These are phyloP conservation scores for Seira ritae DNA, from an alignment of 2,888 invertebrate genomes.

Conservation along the genomic window DNA sequence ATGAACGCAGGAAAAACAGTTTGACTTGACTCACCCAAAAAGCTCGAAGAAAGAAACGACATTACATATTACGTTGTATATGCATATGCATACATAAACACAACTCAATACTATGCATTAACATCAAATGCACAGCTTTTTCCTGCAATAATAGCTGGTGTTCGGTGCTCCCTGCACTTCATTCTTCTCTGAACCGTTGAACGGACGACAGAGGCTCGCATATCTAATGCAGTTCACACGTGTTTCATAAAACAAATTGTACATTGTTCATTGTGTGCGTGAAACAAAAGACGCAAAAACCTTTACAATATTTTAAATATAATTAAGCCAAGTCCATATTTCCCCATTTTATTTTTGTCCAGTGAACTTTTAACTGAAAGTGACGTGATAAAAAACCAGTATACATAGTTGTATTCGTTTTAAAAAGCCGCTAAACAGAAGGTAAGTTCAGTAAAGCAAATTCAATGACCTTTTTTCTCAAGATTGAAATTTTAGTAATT, in stretches of 20 bases:
- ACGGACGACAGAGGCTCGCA: slow-evolving; percentile 28
- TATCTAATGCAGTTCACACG: slow-evolving; percentile 26
- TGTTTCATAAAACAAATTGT: not conserved
- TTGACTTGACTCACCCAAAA: no score
- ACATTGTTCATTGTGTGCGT: not conserved
- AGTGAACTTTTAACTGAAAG: not conserved
- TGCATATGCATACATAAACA: not conserved
- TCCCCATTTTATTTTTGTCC: not conserved
- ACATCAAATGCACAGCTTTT: no score
- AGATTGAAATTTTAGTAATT: not conserved
- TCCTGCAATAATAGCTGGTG: slow-evolving; percentile 32
- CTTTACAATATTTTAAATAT: no score
- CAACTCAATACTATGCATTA: slow-evolving; percentile 1
- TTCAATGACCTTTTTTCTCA: slow-evolving; percentile 12
- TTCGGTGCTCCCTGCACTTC: slow-evolving; percentile 29
- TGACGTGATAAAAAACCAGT: not conserved
- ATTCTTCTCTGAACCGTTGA: slow-evolving; percentile 28
- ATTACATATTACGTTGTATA: not conserved
- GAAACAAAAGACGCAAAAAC: no score
- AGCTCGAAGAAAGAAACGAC: no score
- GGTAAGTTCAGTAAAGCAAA: slow-evolving; percentile 20
- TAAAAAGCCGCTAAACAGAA: slow-evolving; percentile 1
- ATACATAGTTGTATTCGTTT: not conserved
- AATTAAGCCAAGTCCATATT: not conserved
- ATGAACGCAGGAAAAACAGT: no score